phyloP scores from a whole-genome alignment of 1,140 invertebrate genomes.

The Riptortus pedestris region DNA sequence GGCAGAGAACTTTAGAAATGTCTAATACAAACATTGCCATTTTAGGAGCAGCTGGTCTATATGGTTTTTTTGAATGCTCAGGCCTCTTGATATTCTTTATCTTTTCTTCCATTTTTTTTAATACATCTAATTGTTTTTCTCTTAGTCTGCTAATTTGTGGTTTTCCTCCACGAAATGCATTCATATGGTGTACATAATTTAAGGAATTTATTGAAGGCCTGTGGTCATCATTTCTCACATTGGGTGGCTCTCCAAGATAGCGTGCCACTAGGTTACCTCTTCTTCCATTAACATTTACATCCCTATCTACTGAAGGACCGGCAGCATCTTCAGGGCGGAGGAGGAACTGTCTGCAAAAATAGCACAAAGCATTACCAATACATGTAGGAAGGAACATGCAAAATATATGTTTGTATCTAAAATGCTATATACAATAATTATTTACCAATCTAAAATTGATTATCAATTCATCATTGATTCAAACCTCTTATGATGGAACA shows the following conservation, averaged over 20 bases:
- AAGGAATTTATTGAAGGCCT: neutral
- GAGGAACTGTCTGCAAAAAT: constrained; percentile 18
- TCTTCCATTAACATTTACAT: constrained; percentile 62
- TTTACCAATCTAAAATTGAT: too few relatives aligned
- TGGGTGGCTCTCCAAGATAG: neutral
- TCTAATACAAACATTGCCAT: constrained; percentile 79
- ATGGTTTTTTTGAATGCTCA: constrained; percentile 1
- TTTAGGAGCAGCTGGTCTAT: constrained; percentile 25
- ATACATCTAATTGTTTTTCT: constrained; percentile 48
- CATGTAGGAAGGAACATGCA: too few relatives aligned
- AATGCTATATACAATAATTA: too few relatives aligned
- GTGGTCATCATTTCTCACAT: neutral
- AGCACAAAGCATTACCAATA: too few relatives aligned
- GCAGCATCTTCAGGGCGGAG: constrained; percentile 14
- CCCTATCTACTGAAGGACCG: constrained; percentile 40
- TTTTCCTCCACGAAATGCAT: neutral
- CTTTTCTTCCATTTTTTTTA: constrained; percentile 49
- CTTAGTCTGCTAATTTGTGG: constrained; percentile 38
- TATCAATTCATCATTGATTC: too few relatives aligned
- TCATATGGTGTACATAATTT: neutral
- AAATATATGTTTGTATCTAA: too few relatives aligned
- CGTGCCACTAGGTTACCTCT: constrained; percentile 39
- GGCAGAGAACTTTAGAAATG: constrained; percentile 54
- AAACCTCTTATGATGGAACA: too few relatives aligned
- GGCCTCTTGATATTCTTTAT: constrained; percentile 35